phyloP scores from a whole-genome alignment of 2,797 vertebrate species.

The Lophotriccus pileatus region DNA sequence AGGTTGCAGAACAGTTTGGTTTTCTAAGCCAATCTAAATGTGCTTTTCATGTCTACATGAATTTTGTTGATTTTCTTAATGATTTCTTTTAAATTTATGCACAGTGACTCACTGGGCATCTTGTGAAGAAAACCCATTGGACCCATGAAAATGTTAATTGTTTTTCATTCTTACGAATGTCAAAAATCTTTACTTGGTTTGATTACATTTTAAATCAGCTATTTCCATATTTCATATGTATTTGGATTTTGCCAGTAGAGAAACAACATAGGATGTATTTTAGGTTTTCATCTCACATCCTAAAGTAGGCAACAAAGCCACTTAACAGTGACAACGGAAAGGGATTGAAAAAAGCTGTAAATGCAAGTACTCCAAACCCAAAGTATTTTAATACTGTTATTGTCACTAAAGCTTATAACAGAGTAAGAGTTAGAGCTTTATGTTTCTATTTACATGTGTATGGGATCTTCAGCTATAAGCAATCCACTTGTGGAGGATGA shows the following conservation, averaged over 20 bases:
- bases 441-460: not conserved
- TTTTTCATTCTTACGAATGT: not conserved
- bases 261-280: not conserved
- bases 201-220: not conserved
- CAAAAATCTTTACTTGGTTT: not conserved
- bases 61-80: not conserved
- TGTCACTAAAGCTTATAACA: fast-evolving
- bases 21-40: not conserved
- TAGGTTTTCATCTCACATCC: not conserved
- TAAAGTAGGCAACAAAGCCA: not conserved
- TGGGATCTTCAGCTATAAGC: not conserved
- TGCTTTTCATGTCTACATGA: not conserved
- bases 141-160: not conserved
- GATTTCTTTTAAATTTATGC: not conserved
- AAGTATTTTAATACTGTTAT: not conserved
- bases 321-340: not conserved
- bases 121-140: not conserved
- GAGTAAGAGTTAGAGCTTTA: not conserved
- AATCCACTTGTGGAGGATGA: not conserved
- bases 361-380: not conserved
- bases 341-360: not conserved
- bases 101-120: not conserved
- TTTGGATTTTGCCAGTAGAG: not conserved
- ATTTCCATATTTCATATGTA: not conserved
- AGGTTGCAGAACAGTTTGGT: not conserved